Base-by-base conservation (phyloP, 2,113 vertebrate genomes). In the Syngnathoides biaculeatus region DNA sequence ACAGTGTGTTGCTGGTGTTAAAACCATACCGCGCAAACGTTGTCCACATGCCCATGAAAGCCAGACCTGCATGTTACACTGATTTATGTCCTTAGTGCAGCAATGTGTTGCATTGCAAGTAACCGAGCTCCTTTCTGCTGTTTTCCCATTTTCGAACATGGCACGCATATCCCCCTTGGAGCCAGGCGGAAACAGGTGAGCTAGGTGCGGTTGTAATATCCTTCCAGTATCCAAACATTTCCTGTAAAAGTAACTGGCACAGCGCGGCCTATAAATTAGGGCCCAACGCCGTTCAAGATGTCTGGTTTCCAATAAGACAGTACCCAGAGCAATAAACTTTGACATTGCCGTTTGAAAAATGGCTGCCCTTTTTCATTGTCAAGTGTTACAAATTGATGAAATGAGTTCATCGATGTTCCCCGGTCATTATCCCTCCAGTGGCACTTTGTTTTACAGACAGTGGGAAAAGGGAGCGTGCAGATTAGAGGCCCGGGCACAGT, bases 201-300 rank as follows among this genome's bases (percentile, higher is more conserved):
- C 94, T 95, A 96, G 95, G 95, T 98, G 95, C 95, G 94, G 93
- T 93, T 84, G 92, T 94, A 94, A 96, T 93, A 93, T 95, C 93
- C 93, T 93, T 91, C 89, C 93, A 90, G 94, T 94, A 94, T 94
- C 95, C 96, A 97, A 98, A 99, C 95, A 94, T 96, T 98, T 96
- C 95, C 95, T 95, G 95, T 94, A 94, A 89, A 95, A 97, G 94
- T 94, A 95, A 95, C 93, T 93, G 93, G 94, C 95, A 94, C 95
- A 88, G 83, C 83, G 94, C 95, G 95, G 92, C 92, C 93, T 92
- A 94, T 98, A 98, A 96, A 98, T 95, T 95, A 95, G 91, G 92
- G 92, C 86, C 69, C 93, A 93, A 93, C 89, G 90, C 93, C 91
- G 92, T 93, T 91, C 91, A 92, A 94, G 93, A 93, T 91, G 94